phyloP scores from a whole-genome alignment of 2,888 invertebrate genomes.

The Bombyx huttoni region DNA sequence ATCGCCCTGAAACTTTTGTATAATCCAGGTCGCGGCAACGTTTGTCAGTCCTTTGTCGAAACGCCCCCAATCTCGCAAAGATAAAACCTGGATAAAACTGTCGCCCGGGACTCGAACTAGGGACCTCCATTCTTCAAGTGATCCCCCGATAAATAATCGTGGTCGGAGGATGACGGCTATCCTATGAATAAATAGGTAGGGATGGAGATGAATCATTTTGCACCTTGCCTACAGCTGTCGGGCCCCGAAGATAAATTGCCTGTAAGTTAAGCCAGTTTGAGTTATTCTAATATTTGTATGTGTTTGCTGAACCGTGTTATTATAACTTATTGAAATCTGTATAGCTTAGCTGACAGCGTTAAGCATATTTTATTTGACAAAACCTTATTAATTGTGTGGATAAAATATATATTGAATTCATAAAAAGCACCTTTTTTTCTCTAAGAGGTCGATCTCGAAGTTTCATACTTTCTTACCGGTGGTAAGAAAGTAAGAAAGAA shows the following conservation, averaged over 20 bases:
- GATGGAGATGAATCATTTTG: conserved; percentile 4
- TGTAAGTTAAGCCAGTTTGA: background rate
- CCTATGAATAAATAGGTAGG: conserved; percentile 17
- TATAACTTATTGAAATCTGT: too few species aligned
- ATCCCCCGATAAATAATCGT: conserved; percentile 18
- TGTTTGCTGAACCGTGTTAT: too few species aligned
- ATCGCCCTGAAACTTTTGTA: background rate
- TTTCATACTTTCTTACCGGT: too few species aligned
- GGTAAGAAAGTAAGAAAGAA: too few species aligned
- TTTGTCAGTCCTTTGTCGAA: conserved; percentile 1
- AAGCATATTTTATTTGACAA: too few species aligned
- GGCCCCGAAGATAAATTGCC: background rate
- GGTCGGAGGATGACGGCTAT: conserved; percentile 7
- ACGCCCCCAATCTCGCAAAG: conserved; percentile 1
- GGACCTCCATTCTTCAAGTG: conserved; percentile 11
- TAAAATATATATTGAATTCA: too few species aligned
- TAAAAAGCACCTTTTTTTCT: too few species aligned
- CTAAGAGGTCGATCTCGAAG: too few species aligned
- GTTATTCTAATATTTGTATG: too few species aligned
- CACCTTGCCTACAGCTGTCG: background rate
- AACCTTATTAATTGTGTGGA: too few species aligned
- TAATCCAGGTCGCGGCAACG: background rate
- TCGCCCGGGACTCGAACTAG: conserved; percentile 11
- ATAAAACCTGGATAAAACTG: conserved; percentile 14
- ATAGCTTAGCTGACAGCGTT: too few species aligned